phyloP scores from a whole-genome alignment of 1,140 invertebrate species.

The Drosophila rufa region DNA sequence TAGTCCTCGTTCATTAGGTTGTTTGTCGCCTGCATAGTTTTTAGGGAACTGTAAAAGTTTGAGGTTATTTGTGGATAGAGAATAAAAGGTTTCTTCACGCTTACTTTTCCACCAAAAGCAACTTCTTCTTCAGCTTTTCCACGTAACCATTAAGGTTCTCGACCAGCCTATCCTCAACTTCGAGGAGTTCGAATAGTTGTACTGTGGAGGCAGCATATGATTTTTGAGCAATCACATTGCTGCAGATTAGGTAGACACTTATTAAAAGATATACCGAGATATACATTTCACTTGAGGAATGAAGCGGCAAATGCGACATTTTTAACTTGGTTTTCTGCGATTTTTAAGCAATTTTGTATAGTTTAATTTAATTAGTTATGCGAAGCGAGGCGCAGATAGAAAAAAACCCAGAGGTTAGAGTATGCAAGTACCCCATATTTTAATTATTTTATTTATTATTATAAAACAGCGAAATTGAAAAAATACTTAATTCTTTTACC shows the following conservation, averaged over 20 bases:
- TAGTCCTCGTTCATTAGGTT: constrained; percentile 3
- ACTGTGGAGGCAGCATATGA: constrained; percentile 18
- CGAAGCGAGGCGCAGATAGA: too few relatives aligned
- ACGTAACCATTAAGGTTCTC: constrained; percentile 26
- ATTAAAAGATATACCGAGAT: background rate
- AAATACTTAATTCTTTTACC: too few relatives aligned
- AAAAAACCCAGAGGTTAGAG: too few relatives aligned
- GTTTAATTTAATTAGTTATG: too few relatives aligned
- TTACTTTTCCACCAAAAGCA: constrained; percentile 20
- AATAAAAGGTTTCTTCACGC: background rate
- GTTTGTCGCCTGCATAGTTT: background rate
- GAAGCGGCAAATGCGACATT: background rate
- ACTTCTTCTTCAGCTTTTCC: constrained; percentile 15
- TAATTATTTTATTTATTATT: too few relatives aligned
- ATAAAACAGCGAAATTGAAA: too few relatives aligned
- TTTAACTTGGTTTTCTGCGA: background rate
- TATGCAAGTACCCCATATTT: too few relatives aligned
- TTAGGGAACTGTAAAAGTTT: constrained; percentile 8
- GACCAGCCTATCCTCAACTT: constrained; percentile 23
- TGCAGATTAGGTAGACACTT: background rate
- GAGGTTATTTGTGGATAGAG: fast-evolving
- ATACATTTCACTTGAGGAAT: constrained; percentile 3
- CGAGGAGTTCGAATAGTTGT: constrained; percentile 12
- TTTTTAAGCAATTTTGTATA: too few relatives aligned
- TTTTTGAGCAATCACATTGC: background rate